Base-by-base conservation (phyloP, 2,888 invertebrate species). In the Sarcophaga variegata region DNA sequence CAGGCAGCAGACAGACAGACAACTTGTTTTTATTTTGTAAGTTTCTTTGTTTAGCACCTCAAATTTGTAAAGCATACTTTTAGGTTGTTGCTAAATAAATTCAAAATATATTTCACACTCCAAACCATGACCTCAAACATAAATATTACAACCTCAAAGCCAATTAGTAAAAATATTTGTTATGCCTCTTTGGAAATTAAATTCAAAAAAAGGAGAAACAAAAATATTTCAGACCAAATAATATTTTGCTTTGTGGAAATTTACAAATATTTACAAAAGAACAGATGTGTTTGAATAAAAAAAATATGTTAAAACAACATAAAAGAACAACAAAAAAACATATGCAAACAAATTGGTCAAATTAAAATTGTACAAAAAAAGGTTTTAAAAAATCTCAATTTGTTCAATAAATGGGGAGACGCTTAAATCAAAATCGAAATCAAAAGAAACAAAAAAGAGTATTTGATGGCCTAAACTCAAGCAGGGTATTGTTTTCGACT, bases 161-260 rank as follows among this genome's bases (percentile, higher is more conserved):
- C 86, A 86, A 86, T 86, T 86, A 86, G 86, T 77, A 81, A 25
- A 74, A 86, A 81, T 37, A 37, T 83, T 86, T 82, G 75, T 75
- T 75, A 66, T 85, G 37, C 14, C n/a, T 77, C 84, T 67, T 37
- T 37, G 37, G 37, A 37, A 37, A 37, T 37, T 10, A 37, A 37
- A 2, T 37, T 0, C 8, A 37, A 37, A 37, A 37, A 37, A 8
- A 37, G 0, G 10, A 49, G 45, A 72, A 67, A 75, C 49, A 80
- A 64, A 64, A 66, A 76, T 70, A 74, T 54, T 80, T 60, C 59
- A 70, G 27, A 69, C 25, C n/a, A 22, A 81, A 45, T 45, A 62
- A 49, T 63, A 63, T 74, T 75, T 75, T 14, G 45, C 74, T 84
- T 75, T 27, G 2, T 37, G 37, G 37, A 63, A 69, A 79, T 67